Conservation (phyloP, 2,888 invertebrate species). For the Sarcophaga rosellei region DNA sequence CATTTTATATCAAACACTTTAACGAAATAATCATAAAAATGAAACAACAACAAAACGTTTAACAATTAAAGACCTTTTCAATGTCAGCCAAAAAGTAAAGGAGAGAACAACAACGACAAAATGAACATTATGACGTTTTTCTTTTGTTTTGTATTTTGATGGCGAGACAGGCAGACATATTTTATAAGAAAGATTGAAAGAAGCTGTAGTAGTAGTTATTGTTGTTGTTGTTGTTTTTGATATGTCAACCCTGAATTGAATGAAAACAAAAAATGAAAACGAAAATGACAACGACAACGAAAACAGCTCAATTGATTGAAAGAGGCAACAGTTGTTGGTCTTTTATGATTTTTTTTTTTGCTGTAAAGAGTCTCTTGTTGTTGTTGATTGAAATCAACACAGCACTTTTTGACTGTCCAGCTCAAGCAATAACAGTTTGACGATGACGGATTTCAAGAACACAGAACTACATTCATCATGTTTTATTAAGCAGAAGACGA, state of each 20-base stretch:
- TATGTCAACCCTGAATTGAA: slow-evolving; percentile 61
- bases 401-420: not conserved
- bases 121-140: slow-evolving; percentile 53
- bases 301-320: slow-evolving; percentile 58
- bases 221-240: slow-evolving; percentile 42
- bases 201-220: not conserved
- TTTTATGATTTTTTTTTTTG: slow-evolving; percentile 9
- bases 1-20: slow-evolving; percentile 65
- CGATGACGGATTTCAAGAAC: slow-evolving; percentile 66
- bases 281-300: not conserved
- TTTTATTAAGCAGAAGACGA: not conserved
- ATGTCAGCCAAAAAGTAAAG: not conserved
- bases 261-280: slow-evolving; percentile 26
- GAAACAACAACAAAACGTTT: slow-evolving; percentile 32
- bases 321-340: slow-evolving; percentile 67
- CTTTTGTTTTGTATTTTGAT: slow-evolving; percentile 23
- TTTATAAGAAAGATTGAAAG: slow-evolving; percentile 41
- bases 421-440: slow-evolving; percentile 20
- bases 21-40: slow-evolving; percentile 36
- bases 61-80: slow-evolving; percentile 54
- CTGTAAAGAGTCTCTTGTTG: not conserved
- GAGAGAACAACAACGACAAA: slow-evolving; percentile 40
- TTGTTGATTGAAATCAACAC: slow-evolving; percentile 6
- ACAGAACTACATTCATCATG: slow-evolving; percentile 54
- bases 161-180: slow-evolving; percentile 47